These are phyloP conservation scores for Griposia aprilina DNA, from an alignment of 2,888 invertebrate genomes.

Conservation along the genomic window DNA sequence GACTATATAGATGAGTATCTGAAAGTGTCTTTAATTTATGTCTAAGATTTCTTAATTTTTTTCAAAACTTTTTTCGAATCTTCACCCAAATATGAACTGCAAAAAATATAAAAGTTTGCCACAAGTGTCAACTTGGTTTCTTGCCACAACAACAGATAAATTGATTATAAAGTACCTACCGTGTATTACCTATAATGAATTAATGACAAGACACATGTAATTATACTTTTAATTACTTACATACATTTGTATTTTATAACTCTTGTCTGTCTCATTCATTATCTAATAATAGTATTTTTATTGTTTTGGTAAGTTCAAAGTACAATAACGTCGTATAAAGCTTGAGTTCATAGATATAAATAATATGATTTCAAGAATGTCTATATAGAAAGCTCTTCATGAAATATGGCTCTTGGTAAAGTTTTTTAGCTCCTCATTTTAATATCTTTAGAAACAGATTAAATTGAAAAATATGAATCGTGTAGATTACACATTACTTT, in stretches of 20 bases:
- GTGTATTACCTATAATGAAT: too few relatives aligned
- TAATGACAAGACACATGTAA: background rate
- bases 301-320: constrained; percentile 25
- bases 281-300: constrained; percentile 6
- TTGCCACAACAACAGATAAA: background rate
- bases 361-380: background rate
- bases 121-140: background rate
- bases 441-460: background rate
- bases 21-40: background rate
- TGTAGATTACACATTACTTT: background rate
- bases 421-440: background rate
- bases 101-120: background rate
- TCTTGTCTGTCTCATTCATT: constrained; percentile 3
- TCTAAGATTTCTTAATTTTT: background rate
- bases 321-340: constrained; percentile 8
- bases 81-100: background rate
- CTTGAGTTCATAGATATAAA: background rate
- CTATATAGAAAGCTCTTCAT: constrained; percentile 7
- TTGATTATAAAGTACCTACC: background rate
- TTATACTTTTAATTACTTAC: constrained; percentile 1
- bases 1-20: too few relatives aligned
- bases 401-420: constrained; percentile 1
- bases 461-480: background rate
- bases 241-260: constrained; percentile 3
- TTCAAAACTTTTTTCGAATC: background rate